phyloP scores from a whole-genome alignment of 2,113 vertebrate species.

The Ramphastos sulfuratus region DNA sequence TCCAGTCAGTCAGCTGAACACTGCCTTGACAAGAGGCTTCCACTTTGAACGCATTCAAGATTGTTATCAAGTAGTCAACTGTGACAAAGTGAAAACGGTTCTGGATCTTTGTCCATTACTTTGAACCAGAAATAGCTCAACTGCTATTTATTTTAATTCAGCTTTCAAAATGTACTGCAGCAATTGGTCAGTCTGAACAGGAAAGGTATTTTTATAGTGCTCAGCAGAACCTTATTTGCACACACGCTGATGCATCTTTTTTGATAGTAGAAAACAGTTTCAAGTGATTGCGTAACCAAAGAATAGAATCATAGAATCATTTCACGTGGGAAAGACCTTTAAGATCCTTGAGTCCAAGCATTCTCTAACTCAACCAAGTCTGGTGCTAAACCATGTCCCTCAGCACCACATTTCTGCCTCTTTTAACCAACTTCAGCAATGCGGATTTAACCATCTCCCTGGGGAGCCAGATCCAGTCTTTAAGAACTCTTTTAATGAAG shows the following conservation, averaged over 20 bases:
- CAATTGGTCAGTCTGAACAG: background rate
- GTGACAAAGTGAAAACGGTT: background rate
- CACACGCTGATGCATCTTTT: accelerated
- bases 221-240: background rate
- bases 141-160: background rate
- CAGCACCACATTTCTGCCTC: too few species aligned
- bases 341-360: too few species aligned
- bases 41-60: background rate
- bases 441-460: too few species aligned
- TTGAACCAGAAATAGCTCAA: background rate
- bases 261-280: background rate
- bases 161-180: background rate
- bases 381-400: too few species aligned
- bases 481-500: too few species aligned
- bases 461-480: too few species aligned
- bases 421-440: too few species aligned
- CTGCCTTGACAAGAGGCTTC: background rate
- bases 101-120: background rate
- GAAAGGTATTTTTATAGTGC: background rate
- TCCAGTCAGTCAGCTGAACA: accelerated
- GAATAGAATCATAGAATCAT: too few species aligned
- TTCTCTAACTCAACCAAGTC: too few species aligned
- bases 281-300: background rate
- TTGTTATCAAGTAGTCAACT: background rate
- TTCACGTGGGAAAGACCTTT: too few species aligned